Evolutionary conservation across 2,888 invertebrate genomes (phyloP).

Genomic region (Synergus umbraculus): DNA sequence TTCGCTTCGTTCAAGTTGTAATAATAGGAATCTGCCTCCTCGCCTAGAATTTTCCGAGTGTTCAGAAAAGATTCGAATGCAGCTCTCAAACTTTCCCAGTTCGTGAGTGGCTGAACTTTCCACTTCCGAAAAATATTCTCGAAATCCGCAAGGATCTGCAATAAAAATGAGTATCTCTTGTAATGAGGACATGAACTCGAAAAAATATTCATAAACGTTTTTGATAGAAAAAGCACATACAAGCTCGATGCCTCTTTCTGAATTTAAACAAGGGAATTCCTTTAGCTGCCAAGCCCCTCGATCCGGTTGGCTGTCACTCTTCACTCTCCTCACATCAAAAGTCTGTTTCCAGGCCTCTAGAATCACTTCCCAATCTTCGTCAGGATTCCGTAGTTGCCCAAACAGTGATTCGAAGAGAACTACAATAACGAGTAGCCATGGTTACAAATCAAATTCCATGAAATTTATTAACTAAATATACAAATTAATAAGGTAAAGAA

Average conservation of each 20-base stretch:
- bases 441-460: too few relatives aligned
- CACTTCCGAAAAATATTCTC: slow-evolving; percentile 2
- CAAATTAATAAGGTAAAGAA: too few relatives aligned
- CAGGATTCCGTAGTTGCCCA: background rate
- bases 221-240: background rate
- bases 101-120: slow-evolving; percentile 7
- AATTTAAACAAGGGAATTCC: slow-evolving; percentile 8
- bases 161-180: background rate
- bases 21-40: slow-evolving; percentile 10
- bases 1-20: background rate
- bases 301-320: background rate
- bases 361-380: background rate
- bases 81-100: background rate
- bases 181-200: background rate
- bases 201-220: slow-evolving; percentile 17
- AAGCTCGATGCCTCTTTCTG: slow-evolving; percentile 25
- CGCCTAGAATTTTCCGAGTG: slow-evolving; percentile 3
- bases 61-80: slow-evolving; percentile 5
- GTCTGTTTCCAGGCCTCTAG: background rate
- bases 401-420: background rate
- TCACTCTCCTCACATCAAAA: background rate
- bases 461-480: too few relatives aligned
- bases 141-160: slow-evolving; percentile 10
- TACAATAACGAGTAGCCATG: too few relatives aligned
- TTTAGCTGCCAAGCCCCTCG: background rate